Conservation (phyloP, 2,113 vertebrate genomes). For the Thermophis baileyi region DNA sequence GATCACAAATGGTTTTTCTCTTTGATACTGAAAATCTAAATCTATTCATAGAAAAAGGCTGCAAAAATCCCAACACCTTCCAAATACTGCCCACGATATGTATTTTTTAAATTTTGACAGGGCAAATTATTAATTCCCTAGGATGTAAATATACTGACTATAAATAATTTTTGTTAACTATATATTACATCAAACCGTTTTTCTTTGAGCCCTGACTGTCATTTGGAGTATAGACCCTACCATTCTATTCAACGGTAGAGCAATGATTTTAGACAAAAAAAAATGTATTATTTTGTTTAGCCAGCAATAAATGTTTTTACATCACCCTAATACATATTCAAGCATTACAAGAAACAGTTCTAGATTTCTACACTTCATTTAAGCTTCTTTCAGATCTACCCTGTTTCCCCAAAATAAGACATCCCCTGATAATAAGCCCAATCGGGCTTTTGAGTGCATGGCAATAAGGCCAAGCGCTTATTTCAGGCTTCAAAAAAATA, state of each 20-base stretch:
- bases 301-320: constrained; percentile 15
- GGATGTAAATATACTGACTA: background rate
- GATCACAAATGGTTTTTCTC: constrained; percentile 1
- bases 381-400: background rate
- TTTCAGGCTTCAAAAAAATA: too few relatives aligned
- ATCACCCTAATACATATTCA: background rate
- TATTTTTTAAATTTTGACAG: background rate
- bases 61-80: background rate
- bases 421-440: too few relatives aligned
- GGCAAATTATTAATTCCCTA: background rate
- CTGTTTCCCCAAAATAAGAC: too few relatives aligned
- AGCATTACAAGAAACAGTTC: background rate
- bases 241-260: background rate
- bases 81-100: background rate
- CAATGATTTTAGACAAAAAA: background rate
- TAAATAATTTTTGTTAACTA: background rate
- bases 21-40: constrained; percentile 4
- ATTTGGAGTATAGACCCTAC: background rate
- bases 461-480: too few relatives aligned
- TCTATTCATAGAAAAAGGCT: background rate
- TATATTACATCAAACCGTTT: background rate
- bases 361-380: background rate
- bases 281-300: background rate
- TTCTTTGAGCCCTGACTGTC: background rate
- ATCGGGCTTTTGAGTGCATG: too few relatives aligned